Evolutionary conservation across 2,888 invertebrate genomes (phyloP).

Genomic region (Trachelus troglodyta): DNA sequence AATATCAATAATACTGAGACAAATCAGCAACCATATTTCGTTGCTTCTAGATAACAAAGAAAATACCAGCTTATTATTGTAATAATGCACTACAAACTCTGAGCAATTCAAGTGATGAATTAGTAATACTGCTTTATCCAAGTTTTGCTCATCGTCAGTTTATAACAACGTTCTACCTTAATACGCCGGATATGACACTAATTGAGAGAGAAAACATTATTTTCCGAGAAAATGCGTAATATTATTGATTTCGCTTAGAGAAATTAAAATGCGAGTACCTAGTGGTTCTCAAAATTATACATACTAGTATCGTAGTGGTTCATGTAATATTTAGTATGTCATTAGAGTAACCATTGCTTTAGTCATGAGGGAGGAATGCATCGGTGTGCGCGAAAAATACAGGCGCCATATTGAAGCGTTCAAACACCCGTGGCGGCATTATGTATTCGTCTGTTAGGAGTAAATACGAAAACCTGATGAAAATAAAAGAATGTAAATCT

Average conservation of each 20-base stretch:
- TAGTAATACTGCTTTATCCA: not conserved
- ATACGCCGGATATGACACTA: slow-evolving; percentile 34
- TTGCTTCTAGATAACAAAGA: slow-evolving; percentile 24
- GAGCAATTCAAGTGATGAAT: slow-evolving; percentile 3
- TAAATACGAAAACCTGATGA: slow-evolving; percentile 28
- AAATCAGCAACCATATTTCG: slow-evolving; percentile 36
- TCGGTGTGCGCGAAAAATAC: slow-evolving; percentile 25
- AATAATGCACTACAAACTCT: not conserved
- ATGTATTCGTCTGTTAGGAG: slow-evolving; percentile 29
- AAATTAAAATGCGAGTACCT: not conserved
- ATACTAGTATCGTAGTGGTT: not conserved
- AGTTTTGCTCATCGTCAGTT: not conserved
- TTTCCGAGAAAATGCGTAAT: slow-evolving; percentile 25
- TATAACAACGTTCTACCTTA: not conserved
- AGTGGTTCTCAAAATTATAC: not conserved
- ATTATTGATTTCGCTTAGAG: slow-evolving; percentile 10
- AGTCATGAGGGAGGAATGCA: not conserved
- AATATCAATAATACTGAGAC: slow-evolving; percentile 46
- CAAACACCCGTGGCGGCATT: slow-evolving; percentile 52
- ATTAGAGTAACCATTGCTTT: not conserved
- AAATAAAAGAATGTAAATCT: slow-evolving; percentile 33
- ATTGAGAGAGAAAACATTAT: slow-evolving; percentile 43
- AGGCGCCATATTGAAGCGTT: slow-evolving; percentile 46
- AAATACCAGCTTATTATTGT: slow-evolving; percentile 7
- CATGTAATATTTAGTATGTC: not conserved